Evolutionary conservation across 1,140 invertebrate genomes (phyloP).

Genomic region (Lordiphosa mommai): DNA sequence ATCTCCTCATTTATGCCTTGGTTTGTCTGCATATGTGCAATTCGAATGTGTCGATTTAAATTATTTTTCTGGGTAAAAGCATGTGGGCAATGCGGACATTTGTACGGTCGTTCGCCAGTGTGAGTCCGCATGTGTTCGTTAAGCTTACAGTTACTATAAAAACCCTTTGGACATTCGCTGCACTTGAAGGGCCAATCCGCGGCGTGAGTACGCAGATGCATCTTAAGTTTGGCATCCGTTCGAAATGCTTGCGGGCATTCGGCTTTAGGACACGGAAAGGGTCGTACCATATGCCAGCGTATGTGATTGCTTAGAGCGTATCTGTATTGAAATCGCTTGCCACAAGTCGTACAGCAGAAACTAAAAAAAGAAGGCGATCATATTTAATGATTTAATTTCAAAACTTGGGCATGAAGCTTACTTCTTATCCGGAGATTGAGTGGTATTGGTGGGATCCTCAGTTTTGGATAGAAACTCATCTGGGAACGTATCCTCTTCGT

Average conservation of each 20-base stretch:
- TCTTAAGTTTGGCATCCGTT: not conserved
- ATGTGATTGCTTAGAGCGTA: slow-evolving; percentile 7
- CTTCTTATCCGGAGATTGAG: not conserved
- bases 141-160: not conserved
- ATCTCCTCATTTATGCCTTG: not conserved
- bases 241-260: not conserved
- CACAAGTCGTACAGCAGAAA: slow-evolving; percentile 17
- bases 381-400: not conserved
- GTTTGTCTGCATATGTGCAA: not conserved
- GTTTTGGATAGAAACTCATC: not conserved
- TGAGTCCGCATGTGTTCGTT: slow-evolving; percentile 16
- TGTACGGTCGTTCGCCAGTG: slow-evolving; percentile 15
- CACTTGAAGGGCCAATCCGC: not conserved
- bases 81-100: slow-evolving; percentile 17
- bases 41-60: slow-evolving; percentile 15
- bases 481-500: not conserved
- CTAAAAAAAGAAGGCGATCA: not conserved
- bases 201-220: not conserved
- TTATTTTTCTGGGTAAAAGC: slow-evolving; percentile 19
- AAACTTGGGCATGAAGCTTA: not conserved
- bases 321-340: slow-evolving; percentile 15
- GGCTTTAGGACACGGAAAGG: not conserved
- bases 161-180: not conserved
- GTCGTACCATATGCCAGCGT: not conserved
- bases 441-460: no score